phyloP scores from a whole-genome alignment of 2,113 vertebrate species.

The Chionodraco myersi region DNA sequence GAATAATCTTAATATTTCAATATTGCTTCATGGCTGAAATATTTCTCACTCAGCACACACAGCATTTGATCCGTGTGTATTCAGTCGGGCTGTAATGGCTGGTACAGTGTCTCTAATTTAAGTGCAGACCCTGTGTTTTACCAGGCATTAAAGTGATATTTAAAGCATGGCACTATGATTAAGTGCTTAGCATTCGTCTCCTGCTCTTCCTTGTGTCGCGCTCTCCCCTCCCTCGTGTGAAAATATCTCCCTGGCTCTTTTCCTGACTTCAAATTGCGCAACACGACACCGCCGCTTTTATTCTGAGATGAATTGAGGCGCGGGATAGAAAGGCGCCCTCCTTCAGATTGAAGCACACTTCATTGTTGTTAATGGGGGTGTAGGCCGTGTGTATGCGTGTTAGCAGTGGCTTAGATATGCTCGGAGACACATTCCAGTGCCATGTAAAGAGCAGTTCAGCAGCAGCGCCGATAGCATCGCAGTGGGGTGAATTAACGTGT shows the following conservation, averaged over 20 bases:
- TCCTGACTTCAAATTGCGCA: constrained; percentile 54
- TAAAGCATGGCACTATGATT: constrained; percentile 78
- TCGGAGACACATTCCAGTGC: constrained; percentile 40
- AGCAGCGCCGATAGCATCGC: constrained; percentile 9
- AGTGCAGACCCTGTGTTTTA: constrained; percentile 74
- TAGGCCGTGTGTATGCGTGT: constrained; percentile 9
- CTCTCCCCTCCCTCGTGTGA: constrained; percentile 65
- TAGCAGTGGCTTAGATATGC: constrained; percentile 20
- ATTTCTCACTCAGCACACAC: constrained; percentile 39
- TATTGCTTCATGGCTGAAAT: constrained; percentile 20
- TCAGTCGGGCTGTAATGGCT: constrained; percentile 60
- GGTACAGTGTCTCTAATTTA: constrained; percentile 73
- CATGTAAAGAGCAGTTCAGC: constrained; percentile 50
- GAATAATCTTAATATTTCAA: constrained; percentile 40
- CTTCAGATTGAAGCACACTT: constrained; percentile 23
- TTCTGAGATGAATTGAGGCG: constrained; percentile 58
- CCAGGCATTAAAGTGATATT: constrained; percentile 76
- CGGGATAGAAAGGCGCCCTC: constrained; percentile 32
- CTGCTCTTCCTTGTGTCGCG: constrained; percentile 63
- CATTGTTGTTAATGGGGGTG: constrained; percentile 46
- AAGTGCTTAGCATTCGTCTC: constrained; percentile 78
- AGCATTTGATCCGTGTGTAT: constrained; percentile 53
- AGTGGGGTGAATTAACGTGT: background rate
- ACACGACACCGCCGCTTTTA: constrained; percentile 72
- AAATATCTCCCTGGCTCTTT: constrained; percentile 41